A percentile compares a stretch with the other conserved stretches of the same genome.
These are phyloP conservation scores for Meganola albula DNA, from an alignment of 2,888 invertebrate genomes.

Conservation along the genomic window DNA sequence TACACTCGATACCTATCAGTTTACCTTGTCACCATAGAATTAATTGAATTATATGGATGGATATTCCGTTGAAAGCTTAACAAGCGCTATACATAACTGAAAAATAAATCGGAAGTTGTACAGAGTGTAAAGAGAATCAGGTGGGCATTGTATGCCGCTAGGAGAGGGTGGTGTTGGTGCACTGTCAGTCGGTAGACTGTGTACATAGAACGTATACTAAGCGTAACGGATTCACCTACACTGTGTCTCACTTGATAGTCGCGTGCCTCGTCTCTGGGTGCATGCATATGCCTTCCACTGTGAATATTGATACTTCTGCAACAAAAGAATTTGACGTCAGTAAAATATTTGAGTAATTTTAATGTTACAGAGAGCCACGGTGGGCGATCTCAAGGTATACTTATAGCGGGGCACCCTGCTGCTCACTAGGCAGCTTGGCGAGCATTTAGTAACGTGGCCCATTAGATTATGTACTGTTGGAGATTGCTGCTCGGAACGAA, in stretches of 20 bases:
- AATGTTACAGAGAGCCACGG: no score
- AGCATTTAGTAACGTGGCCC: no score
- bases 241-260: slow-evolving; percentile 64
- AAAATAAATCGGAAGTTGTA: slow-evolving; percentile 30
- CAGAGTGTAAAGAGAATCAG: slow-evolving; percentile 21
- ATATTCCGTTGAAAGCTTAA: slow-evolving; percentile 71
- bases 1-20: slow-evolving; percentile 65
- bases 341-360: not conserved
- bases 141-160: slow-evolving; percentile 53
- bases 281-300: slow-evolving; percentile 93
- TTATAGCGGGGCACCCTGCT: no score
- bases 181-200: slow-evolving; percentile 40
- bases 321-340: slow-evolving; percentile 40
- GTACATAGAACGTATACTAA: slow-evolving; percentile 30
- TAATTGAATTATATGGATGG: slow-evolving; percentile 77
- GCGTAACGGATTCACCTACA: slow-evolving; percentile 43
- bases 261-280: slow-evolving; percentile 86
- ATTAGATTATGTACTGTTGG: no score
- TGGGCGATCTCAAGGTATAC: no score
- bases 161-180: slow-evolving; percentile 50
- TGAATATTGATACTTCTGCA: slow-evolving; percentile 96
- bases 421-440: no score
- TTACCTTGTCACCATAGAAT: slow-evolving; percentile 76
- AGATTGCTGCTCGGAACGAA: no score
- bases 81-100: slow-evolving; percentile 51